These are phyloP conservation scores for Notarius lentiginosus DNA, from an alignment of 2,113 vertebrate genomes.

Conservation along the genomic window DNA sequence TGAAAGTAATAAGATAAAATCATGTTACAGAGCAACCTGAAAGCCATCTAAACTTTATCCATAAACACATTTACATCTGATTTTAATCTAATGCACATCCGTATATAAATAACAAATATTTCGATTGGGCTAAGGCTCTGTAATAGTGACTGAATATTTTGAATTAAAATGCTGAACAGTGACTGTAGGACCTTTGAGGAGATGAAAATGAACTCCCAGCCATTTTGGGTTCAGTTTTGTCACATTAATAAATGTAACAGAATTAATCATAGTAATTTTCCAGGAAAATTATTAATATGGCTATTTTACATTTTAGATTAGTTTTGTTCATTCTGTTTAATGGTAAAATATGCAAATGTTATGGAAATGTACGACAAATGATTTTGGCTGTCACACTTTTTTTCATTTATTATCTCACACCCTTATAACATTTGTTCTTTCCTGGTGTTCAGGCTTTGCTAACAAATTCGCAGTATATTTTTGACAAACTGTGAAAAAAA, in stretches of 20 bases:
- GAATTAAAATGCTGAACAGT: not conserved
- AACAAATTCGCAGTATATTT: conserved; percentile 10
- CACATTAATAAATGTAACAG: not conserved
- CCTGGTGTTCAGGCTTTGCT: not conserved
- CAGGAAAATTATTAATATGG: not conserved
- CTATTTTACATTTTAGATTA: not conserved
- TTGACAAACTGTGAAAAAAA: conserved; percentile 7
- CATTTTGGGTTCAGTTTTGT: not conserved
- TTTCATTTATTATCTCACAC: not conserved
- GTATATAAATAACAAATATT: not conserved
- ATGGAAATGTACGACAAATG: not conserved
- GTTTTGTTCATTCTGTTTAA: not conserved
- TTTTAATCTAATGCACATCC: not conserved
- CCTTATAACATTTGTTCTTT: not conserved
- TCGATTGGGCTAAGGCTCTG: not conserved
- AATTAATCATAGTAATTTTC: not conserved
- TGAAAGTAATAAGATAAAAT: not conserved
- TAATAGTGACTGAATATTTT: not conserved
- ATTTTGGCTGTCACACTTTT: not conserved
- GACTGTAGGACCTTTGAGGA: not conserved
- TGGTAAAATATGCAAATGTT: not conserved
- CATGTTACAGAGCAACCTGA: not conserved
- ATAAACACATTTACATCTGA: not conserved
- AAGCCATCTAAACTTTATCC: not conserved
- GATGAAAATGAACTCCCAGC: not conserved